Conservation (phyloP, 1,140 invertebrate genomes). For the Ridgeia piscesae region DNA sequence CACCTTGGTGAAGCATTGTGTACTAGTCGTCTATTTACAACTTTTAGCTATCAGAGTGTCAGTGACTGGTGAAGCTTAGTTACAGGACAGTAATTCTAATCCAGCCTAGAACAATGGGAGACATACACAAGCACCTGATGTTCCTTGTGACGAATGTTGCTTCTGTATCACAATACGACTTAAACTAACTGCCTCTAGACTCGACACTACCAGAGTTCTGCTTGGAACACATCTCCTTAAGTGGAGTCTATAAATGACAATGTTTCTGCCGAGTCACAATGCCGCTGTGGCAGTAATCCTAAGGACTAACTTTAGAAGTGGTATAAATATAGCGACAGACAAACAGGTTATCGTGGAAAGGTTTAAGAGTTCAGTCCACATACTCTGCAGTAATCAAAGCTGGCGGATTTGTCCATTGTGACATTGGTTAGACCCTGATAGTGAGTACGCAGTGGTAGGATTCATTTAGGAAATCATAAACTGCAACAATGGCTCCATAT, state of each 20-base stretch:
- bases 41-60: background rate
- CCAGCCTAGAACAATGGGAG: background rate
- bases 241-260: background rate
- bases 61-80: background rate
- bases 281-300: background rate
- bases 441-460: background rate
- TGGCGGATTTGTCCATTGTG: background rate
- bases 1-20: background rate
- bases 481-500: too few relatives aligned
- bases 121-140: background rate
- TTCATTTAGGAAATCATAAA: background rate
- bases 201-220: background rate
- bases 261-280: background rate
- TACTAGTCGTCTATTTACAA: background rate
- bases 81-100: background rate
- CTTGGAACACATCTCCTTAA: background rate
- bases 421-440: background rate
- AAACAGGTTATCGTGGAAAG: background rate
- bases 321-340: background rate
- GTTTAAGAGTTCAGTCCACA: background rate
- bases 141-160: background rate
- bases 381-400: background rate
- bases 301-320: background rate
- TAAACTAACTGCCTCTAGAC: background rate
- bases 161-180: background rate